Evolutionary conservation across 2,113 vertebrate species (phyloP), one percentile per base, ranked within the genome.

Genomic region (Peromyscus polionotus): DNA sequence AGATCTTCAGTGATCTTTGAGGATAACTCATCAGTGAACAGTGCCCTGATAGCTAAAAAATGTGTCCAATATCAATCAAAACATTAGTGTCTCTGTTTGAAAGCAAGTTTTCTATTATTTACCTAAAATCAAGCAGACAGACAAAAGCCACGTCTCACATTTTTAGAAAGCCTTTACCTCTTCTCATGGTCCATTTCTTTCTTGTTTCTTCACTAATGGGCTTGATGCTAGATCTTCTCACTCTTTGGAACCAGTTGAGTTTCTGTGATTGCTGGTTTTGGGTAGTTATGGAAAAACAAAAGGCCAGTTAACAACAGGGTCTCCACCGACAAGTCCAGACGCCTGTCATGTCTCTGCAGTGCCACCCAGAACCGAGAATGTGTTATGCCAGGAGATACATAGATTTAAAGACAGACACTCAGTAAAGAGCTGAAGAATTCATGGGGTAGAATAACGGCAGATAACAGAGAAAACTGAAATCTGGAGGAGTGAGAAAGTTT

Each of bases 81-180:
- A 33, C 19, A 24, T 51, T 86, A 51, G 0, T 42, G 88, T 94
- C 5, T 20, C 76, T 92, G 5, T 87, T 54, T 79, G 31, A 94
- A 95, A 87, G n/a, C 36, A 94, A 63, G 65, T 67, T 67, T 67
- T 67, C 28, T 67, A 67, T 67, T 89, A 17, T 96, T 94, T 36
- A 73, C 4, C 22, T 73, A 90, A 93, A 90, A 57, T 22, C 7
- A 79, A 96, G 33, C 11, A 51, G 12, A 39, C 12, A 90, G 59
- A 36, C n/a, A 57, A 54, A 68, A 75, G 0, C 8, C 10, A 31
- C 17, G 17, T 51, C 7, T 61, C 63, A 93, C 22, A 92, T 75
- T 94, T 87, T 77, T 65, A 70, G 48, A 20, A 93, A 94, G 42
- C 3, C 5, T 73, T n/a, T 7, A 20, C 73, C 3, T 3, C 88